A percentile compares a stretch with the other conserved stretches of the same genome.
Evolutionary conservation across 2,888 invertebrate species (phyloP).

Genomic region (Syritta pipiens): DNA sequence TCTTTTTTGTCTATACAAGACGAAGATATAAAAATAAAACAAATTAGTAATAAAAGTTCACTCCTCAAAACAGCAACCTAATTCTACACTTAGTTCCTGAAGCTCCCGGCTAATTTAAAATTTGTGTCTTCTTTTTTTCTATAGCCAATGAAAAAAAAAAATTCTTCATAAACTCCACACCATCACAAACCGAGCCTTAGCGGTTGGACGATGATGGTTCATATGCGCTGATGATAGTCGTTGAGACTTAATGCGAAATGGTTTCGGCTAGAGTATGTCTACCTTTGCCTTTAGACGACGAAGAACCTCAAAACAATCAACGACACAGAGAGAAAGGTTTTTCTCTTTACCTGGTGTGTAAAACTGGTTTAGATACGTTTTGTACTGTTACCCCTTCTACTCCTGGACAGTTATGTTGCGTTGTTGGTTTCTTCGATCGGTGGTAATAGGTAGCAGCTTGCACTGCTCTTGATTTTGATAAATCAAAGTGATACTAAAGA

Average conservation of each 20-base stretch:
- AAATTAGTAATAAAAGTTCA: conserved; percentile 27
- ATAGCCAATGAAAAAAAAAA: conserved; percentile 8
- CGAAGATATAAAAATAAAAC: neutral
- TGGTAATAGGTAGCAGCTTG: conserved; percentile 9
- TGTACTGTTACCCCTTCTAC: conserved; percentile 18
- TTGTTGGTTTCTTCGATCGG: neutral
- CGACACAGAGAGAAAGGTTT: conserved; percentile 48
- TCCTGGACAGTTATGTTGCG: conserved; percentile 24
- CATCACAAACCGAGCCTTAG: conserved; percentile 32
- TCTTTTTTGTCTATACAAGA: neutral
- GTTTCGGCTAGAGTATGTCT: conserved; percentile 12
- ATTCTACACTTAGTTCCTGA: conserved; percentile 24
- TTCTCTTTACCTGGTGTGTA: conserved; percentile 36
- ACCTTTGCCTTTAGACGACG: conserved; percentile 42
- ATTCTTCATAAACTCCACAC: conserved; percentile 4
- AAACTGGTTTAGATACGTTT: conserved; percentile 53
- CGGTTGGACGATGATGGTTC: conserved; percentile 12
- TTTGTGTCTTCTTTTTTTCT: conserved; percentile 14
- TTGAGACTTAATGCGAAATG: conserved; percentile 33
- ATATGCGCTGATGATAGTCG: conserved; percentile 27
- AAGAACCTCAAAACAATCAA: conserved; percentile 12
- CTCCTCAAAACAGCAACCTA: conserved; percentile 40
- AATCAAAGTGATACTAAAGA: conserved; percentile 5
- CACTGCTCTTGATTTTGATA: conserved; percentile 48
- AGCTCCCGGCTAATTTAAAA: conserved; percentile 35